Percentiles rank a stretch among this genome's conserved stretches.
phyloP scores from a whole-genome alignment of 1,140 invertebrate species.

The Coboldia fuscipes region DNA sequence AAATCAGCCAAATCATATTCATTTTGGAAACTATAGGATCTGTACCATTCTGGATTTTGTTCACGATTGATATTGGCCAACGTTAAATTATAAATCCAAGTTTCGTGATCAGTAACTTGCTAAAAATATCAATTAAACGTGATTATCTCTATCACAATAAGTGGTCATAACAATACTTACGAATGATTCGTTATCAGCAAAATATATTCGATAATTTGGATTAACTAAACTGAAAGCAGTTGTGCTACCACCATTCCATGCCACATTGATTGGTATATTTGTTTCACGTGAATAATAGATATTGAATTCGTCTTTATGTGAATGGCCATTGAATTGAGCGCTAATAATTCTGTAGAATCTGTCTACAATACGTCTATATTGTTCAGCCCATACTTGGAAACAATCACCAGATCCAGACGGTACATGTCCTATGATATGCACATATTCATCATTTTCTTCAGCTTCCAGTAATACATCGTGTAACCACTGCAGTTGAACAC shows the following conservation, averaged over 20 bases:
- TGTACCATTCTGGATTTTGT: conserved; percentile 34
- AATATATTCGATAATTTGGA: conserved; percentile 59
- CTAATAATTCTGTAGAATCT: conserved; percentile 43
- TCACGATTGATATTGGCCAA: conserved; percentile 40
- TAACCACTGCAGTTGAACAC: conserved; percentile 58
- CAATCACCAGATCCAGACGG: conserved; percentile 48
- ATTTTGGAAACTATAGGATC: conserved; percentile 42
- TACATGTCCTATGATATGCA: conserved; percentile 68
- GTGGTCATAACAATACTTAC: conserved; percentile 24
- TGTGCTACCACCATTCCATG: conserved; percentile 55
- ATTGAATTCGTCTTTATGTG: conserved; percentile 51
- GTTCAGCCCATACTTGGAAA: conserved; percentile 37
- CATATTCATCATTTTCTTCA: conserved; percentile 44
- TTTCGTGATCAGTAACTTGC: conserved; percentile 43
- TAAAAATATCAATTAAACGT: conserved; percentile 14
- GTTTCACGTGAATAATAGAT: conserved; percentile 34
- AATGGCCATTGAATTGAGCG: conserved; percentile 64
- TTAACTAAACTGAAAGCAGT: conserved; percentile 42
- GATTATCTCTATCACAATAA: neutral
- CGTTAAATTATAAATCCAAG: conserved; percentile 56
- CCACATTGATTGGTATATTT: conserved; percentile 32
- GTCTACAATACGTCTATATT: conserved; percentile 35
- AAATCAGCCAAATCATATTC: conserved; percentile 29
- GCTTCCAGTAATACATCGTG: conserved; percentile 42
- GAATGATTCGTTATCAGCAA: conserved; percentile 32